Evolutionary conservation across 30 jellyfish, hydroid and myxozoan genomes (phyloP).

Genomic region (Euphysa ruthae): DNA sequence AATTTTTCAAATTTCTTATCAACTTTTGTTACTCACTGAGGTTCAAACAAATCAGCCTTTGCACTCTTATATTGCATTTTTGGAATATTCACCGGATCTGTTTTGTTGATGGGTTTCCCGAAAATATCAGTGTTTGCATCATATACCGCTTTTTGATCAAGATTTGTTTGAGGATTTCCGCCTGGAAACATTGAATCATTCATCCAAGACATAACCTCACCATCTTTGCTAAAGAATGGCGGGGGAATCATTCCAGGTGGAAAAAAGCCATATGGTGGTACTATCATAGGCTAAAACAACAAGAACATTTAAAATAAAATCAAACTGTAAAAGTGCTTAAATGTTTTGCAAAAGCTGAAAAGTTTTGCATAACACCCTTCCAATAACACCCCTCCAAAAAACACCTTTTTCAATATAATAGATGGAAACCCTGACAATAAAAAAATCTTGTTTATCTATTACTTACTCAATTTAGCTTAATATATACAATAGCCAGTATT

Average conservation of each 20-base stretch:
- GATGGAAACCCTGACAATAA: too few species aligned
- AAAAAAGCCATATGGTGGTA: constrained; percentile 42
- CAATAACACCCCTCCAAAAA: too few species aligned
- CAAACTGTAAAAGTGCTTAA: too few species aligned
- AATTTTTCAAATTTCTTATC: too few species aligned
- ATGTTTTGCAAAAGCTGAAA: too few species aligned
- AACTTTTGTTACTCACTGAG: constrained; percentile 91
- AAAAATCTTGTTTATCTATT: too few species aligned
- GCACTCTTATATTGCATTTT: constrained; percentile 26
- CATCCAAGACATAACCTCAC: constrained; percentile 64
- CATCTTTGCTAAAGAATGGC: constrained; percentile 28
- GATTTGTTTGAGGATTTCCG: constrained; percentile 33
- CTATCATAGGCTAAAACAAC: constrained; percentile 31
- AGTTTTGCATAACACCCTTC: too few species aligned
- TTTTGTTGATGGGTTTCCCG: constrained; percentile 72
- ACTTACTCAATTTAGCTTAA: too few species aligned
- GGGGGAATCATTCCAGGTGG: constrained; percentile 48
- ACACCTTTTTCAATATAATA: too few species aligned
- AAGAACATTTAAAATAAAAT: too few species aligned
- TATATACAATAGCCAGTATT: too few species aligned
- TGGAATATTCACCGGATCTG: neutral
- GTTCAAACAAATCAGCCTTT: constrained; percentile 76
- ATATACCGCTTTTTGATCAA: constrained; percentile 33
- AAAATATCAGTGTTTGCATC: constrained; percentile 79
- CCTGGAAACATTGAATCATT: constrained; percentile 52